These are phyloP conservation scores for Ginglymostoma cirratum DNA, from an alignment of 2,113 vertebrate species.

Conservation along the genomic window DNA sequence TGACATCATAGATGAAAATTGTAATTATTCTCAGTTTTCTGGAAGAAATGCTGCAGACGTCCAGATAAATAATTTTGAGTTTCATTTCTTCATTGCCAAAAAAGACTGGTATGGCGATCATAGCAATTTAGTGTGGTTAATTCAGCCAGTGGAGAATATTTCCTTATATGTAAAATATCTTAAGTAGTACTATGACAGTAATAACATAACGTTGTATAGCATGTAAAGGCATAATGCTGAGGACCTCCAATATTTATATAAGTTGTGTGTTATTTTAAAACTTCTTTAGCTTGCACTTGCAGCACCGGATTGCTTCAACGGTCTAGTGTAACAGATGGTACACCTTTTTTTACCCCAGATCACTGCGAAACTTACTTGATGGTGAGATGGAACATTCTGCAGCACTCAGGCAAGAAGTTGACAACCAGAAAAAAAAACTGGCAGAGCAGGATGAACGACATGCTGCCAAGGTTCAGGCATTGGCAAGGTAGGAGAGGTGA, in stretches of 20 bases:
- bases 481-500: constrained; percentile 68
- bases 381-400: constrained; percentile 96
- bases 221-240: not conserved
- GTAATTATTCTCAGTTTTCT: not conserved
- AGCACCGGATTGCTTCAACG: not conserved
- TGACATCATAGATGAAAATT: not conserved
- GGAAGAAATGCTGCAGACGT: not conserved
- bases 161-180: not conserved
- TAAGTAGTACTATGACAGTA: not conserved
- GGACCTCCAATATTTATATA: not conserved
- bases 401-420: constrained; percentile 76
- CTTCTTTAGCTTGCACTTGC: not conserved
- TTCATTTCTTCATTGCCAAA: not conserved
- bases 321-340: constrained; percentile 36
- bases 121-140: not conserved
- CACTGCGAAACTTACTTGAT: constrained; percentile 81
- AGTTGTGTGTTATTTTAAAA: not conserved
- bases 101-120: too few species aligned
- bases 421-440: constrained; percentile 70
- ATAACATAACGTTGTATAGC: not conserved
- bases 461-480: constrained; percentile 71
- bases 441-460: constrained; percentile 86
- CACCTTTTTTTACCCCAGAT: constrained; percentile 58
- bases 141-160: not conserved
- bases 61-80: not conserved